A percentile compares a stretch with the other conserved stretches of the same genome.
These are phyloP conservation scores for Trichoplusia ni DNA, from an alignment of 1,140 invertebrate genomes.

Conservation along the genomic window DNA sequence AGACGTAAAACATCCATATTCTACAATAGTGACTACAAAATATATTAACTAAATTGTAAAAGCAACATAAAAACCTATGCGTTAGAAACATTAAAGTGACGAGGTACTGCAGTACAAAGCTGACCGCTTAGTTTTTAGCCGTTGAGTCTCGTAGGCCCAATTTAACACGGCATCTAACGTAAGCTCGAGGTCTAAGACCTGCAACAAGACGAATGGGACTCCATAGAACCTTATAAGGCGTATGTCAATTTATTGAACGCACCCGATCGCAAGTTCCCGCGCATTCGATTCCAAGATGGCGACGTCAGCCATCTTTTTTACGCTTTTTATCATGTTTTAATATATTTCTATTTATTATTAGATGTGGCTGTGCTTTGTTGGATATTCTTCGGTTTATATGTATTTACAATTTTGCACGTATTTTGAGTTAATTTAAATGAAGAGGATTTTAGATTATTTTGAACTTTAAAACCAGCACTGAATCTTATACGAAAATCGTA, in stretches of 20 bases:
- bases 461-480: no score
- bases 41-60: no score
- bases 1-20: no score
- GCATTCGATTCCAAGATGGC: conserved; percentile 58
- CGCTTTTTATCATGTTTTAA: conserved; percentile 53
- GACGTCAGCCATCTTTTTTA: conserved; percentile 45
- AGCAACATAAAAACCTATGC: background rate
- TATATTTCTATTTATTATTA: conserved; percentile 42
- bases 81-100: conserved; percentile 10
- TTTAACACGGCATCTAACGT: conserved; percentile 54
- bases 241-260: conserved; percentile 71
- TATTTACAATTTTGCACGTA: background rate
- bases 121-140: conserved; percentile 31
- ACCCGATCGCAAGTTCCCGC: conserved; percentile 56
- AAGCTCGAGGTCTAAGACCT: conserved; percentile 39
- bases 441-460: no score
- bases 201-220: conserved; percentile 51
- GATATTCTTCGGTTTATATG: background rate
- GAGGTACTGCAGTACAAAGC: no score
- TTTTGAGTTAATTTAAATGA: no score
- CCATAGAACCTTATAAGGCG: conserved; percentile 56
- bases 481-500: no score
- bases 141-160: conserved; percentile 34
- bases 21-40: no score
- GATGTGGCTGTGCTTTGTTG: conserved; percentile 8